Conservation (phyloP, 64 coral and sea anemone species). For the Porites lutea region DNA sequence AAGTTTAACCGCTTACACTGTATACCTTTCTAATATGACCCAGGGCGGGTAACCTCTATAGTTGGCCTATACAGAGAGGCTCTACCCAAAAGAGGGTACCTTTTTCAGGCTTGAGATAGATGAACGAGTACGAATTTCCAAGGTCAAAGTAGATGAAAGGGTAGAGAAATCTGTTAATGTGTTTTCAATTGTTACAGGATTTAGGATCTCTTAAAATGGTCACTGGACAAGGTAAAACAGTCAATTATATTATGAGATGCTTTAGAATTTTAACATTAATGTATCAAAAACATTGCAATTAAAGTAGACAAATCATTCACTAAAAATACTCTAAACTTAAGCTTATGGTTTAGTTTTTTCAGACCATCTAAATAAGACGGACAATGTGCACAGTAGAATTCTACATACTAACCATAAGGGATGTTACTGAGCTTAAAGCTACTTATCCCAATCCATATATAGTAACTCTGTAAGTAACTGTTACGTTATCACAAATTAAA, state of each 20-base stretch:
- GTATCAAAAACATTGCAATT: neutral
- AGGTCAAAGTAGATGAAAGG: no score
- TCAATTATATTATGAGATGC: neutral
- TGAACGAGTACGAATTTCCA: no score
- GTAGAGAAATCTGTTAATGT: no score
- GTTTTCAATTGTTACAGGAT: neutral
- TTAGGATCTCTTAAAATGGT: constrained; percentile 14
- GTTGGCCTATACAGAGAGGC: no score
- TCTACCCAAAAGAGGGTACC: no score
- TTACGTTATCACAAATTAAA: neutral
- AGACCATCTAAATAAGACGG: no score
- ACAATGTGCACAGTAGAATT: constrained; percentile 9
- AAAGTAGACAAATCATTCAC: neutral
- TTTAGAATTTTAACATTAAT: neutral
- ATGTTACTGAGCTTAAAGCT: neutral
- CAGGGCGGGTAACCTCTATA: no score
- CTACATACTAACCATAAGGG: neutral
- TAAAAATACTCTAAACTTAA: neutral
- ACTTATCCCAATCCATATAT: neutral
- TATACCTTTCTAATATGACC: no score
- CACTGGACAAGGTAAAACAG: constrained; percentile 37
- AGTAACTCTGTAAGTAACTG: neutral
- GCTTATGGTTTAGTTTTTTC: no score
- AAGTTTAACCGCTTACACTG: no score
- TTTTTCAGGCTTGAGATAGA: no score